Percentiles rank a stretch among this genome's conserved stretches.
phyloP scores from a whole-genome alignment of 2,888 invertebrate species.

The Notodonta dromedarius region DNA sequence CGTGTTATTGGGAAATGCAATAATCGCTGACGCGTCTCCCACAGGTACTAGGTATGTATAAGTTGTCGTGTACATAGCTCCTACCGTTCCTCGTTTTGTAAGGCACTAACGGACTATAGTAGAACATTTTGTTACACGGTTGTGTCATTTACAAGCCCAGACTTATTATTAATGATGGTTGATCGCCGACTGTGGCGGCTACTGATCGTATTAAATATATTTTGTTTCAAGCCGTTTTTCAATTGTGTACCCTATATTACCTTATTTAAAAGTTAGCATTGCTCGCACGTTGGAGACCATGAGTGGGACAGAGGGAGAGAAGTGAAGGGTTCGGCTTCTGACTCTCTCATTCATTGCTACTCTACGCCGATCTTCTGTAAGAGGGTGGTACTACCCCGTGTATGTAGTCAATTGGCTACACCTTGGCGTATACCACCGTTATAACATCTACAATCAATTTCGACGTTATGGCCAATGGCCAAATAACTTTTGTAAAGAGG shows the following conservation, averaged over 20 bases:
- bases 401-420: no score
- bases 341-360: no score
- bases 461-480: no score
- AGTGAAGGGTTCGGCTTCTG: no score
- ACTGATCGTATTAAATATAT: constrained; percentile 77
- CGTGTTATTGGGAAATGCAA: not conserved
- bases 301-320: no score
- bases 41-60: constrained; percentile 34
- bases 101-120: constrained; percentile 67
- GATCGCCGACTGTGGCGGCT: constrained; percentile 60
- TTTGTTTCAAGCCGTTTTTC: constrained; percentile 66
- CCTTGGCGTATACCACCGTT: no score
- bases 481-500: no score
- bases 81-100: constrained; percentile 70
- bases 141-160: constrained; percentile 66
- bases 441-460: no score
- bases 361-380: no score
- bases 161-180: constrained; percentile 60
- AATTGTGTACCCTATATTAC: constrained; percentile 6
- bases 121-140: constrained; percentile 69
- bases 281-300: no score
- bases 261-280: no score
- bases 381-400: no score
- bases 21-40: constrained; percentile 34
- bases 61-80: constrained; percentile 65